phyloP scores from a whole-genome alignment of 2,797 vertebrate species.

The Fistularia commersonii region DNA sequence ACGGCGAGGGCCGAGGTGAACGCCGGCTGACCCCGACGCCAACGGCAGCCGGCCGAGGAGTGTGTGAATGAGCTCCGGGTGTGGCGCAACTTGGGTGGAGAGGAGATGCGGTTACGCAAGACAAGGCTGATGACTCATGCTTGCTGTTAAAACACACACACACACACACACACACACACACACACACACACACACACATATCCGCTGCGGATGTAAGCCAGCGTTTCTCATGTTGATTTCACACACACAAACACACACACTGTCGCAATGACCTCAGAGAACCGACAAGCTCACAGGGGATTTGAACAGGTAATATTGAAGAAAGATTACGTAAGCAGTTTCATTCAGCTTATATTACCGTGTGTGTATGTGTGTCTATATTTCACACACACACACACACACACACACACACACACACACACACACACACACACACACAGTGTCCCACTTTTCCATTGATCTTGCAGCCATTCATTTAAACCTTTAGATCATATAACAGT shows the following conservation, averaged over 20 bases:
- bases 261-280: slow-evolving; percentile 21
- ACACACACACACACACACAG: slow-evolving; percentile 22
- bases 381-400: slow-evolving; percentile 7
- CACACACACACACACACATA: too few species aligned
- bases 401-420: slow-evolving; percentile 13
- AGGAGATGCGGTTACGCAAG: slow-evolving; percentile 64
- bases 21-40: slow-evolving; percentile 39
- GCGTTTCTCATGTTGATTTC: slow-evolving; percentile 39
- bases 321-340: slow-evolving; percentile 36
- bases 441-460: too few species aligned
- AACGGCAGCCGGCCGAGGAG: slow-evolving; percentile 57
- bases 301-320: slow-evolving; percentile 27
- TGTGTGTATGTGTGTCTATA: slow-evolving; percentile 11
- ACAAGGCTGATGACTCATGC: slow-evolving; percentile 68
- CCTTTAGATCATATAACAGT: too few species aligned
- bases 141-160: slow-evolving; percentile 64
- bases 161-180: too few species aligned
- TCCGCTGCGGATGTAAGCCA: slow-evolving; percentile 52
- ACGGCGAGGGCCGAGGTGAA: too few species aligned
- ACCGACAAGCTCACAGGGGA: slow-evolving; percentile 14
- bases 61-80: slow-evolving; percentile 69
- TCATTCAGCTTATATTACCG: slow-evolving; percentile 47
- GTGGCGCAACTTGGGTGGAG: slow-evolving; percentile 62
- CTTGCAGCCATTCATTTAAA: too few species aligned
- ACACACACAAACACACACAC: slow-evolving; percentile 27